phyloP scores from a whole-genome alignment of 2,113 vertebrate species.

The Leucoraja erinaceus region DNA sequence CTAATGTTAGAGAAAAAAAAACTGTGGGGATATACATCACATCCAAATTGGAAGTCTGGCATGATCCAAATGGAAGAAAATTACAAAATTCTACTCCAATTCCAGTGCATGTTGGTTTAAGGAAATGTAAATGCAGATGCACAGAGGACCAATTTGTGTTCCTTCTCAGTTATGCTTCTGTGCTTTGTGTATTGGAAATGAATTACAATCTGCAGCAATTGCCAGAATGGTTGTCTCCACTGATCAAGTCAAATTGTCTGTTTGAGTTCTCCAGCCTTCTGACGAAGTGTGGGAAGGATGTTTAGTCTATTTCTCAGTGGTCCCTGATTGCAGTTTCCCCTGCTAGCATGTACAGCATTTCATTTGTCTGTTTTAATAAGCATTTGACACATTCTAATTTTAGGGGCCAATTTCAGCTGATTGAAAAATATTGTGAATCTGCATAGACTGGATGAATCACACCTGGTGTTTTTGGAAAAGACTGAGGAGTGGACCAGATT shows the following conservation, averaged over 20 bases:
- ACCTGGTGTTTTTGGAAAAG: background rate
- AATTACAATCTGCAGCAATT: slow-evolving; percentile 6
- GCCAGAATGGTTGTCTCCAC: background rate
- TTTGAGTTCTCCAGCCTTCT: slow-evolving; percentile 6
- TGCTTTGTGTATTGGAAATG: background rate
- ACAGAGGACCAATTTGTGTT: slow-evolving; percentile 5
- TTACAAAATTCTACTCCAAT: background rate
- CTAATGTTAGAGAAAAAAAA: background rate
- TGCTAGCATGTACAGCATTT: background rate
- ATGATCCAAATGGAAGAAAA: slow-evolving; percentile 10
- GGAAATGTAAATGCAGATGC: background rate
- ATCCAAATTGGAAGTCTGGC: background rate
- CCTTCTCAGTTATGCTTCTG: background rate
- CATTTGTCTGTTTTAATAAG: slow-evolving; percentile 18
- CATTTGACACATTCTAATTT: background rate
- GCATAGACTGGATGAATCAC: background rate
- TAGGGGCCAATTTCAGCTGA: background rate
- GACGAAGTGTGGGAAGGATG: background rate
- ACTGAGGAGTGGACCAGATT: background rate
- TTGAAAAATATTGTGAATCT: background rate
- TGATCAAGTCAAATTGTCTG: background rate
- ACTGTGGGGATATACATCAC: background rate
- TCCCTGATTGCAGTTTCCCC: background rate
- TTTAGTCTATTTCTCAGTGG: background rate
- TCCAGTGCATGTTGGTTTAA: background rate